Percentiles rank a stretch among this genome's conserved stretches.
These are phyloP conservation scores for Acropora tenuis DNA, from an alignment of 64 coral and sea anemone genomes.

Conservation along the genomic window DNA sequence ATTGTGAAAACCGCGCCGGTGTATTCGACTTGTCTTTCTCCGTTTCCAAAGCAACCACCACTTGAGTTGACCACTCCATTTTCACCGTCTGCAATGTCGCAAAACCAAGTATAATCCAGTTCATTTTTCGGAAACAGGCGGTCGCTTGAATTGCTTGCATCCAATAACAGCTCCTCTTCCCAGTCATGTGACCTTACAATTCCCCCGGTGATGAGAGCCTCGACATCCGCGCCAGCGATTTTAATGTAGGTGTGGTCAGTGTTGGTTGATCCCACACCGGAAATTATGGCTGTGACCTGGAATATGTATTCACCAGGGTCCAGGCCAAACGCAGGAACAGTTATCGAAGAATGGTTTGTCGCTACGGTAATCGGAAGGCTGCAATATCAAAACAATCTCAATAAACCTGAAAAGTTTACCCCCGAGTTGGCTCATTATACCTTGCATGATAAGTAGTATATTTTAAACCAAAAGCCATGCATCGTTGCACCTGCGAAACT, in stretches of 20 bases:
- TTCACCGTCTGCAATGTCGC: slow-evolving; percentile 7
- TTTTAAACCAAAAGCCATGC: too few relatives aligned
- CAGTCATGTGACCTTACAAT: slow-evolving; percentile 65
- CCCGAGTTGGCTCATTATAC: too few relatives aligned
- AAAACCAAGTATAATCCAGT: slow-evolving; percentile 75
- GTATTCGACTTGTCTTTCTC: slow-evolving; percentile 57
- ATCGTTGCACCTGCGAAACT: too few relatives aligned
- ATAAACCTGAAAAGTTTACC: too few relatives aligned
- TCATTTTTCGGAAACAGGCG: slow-evolving; percentile 17
- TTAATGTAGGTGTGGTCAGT: slow-evolving; percentile 69
- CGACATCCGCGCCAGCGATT: slow-evolving; percentile 52
- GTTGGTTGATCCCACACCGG: slow-evolving; percentile 24
- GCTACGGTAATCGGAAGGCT: slow-evolving; percentile 42
- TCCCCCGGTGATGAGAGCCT: slow-evolving; percentile 75
- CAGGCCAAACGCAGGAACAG: slow-evolving; percentile 59
- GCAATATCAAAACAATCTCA: not conserved
- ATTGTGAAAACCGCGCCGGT: slow-evolving; percentile 35
- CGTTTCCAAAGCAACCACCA: slow-evolving; percentile 88
- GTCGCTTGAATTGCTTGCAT: slow-evolving; percentile 73
- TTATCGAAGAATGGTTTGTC: slow-evolving; percentile 64
- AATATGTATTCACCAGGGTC: slow-evolving; percentile 79
- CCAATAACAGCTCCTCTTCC: slow-evolving; percentile 49
- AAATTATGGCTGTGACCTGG: slow-evolving; percentile 43
- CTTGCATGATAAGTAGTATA: too few relatives aligned
- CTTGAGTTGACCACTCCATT: not conserved